A percentile compares a stretch with the other conserved stretches of the same genome.
Evolutionary conservation across 2,113 vertebrate genomes (phyloP).

Genomic region (Perccottus glenii): DNA sequence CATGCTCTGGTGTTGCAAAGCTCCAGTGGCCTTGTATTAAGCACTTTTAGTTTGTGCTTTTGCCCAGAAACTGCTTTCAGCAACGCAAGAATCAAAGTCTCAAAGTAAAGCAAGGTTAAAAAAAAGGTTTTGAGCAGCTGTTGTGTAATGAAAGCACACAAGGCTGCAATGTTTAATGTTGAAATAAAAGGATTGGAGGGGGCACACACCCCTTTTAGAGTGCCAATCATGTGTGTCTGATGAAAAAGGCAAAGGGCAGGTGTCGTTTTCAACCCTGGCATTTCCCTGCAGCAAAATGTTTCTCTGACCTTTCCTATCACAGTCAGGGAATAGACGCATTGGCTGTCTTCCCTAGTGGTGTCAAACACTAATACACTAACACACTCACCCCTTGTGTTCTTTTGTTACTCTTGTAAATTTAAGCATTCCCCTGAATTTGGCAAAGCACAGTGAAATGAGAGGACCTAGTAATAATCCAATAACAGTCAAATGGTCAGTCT

Average conservation of each 20-base stretch:
- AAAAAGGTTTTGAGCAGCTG: neutral
- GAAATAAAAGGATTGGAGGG: neutral
- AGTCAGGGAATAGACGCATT: slow-evolving; percentile 37
- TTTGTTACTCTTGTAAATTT: slow-evolving; percentile 12
- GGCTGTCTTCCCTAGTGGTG: slow-evolving; percentile 18
- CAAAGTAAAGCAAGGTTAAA: slow-evolving; percentile 17
- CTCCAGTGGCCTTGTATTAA: slow-evolving; percentile 20
- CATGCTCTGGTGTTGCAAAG: slow-evolving; percentile 21
- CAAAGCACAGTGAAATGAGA: no score
- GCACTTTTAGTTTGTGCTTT: slow-evolving; percentile 13
- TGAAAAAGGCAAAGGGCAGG: slow-evolving; percentile 79
- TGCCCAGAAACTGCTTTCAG: slow-evolving; percentile 22
- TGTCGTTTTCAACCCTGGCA: slow-evolving; percentile 73
- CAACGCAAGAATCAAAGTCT: slow-evolving; percentile 11
- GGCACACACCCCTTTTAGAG: slow-evolving; percentile 44
- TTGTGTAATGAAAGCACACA: neutral
- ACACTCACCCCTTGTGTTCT: slow-evolving; percentile 9
- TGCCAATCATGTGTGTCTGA: slow-evolving; percentile 60
- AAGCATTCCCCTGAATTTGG: slow-evolving; percentile 6
- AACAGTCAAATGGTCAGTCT: no score
- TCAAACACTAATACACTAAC: neutral
- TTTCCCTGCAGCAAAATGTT: slow-evolving; percentile 54
- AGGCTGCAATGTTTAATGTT: neutral
- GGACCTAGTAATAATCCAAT: no score
- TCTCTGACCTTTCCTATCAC: slow-evolving; percentile 76